Conservation (phyloP, 2,888 invertebrate genomes). For the Elysia crispata region DNA sequence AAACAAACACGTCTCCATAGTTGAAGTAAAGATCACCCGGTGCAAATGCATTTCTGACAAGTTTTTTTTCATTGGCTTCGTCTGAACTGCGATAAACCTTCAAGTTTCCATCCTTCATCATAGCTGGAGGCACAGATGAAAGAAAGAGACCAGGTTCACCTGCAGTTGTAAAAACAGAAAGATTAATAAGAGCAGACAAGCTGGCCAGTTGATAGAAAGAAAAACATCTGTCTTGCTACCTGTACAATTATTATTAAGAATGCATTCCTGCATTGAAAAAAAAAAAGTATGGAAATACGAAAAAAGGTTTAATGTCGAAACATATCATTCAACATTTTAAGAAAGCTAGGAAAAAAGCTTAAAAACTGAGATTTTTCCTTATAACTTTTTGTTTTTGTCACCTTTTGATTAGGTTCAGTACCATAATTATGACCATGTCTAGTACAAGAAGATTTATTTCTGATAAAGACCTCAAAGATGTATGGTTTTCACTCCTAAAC, state of each 20-base stretch:
- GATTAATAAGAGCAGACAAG: not conserved
- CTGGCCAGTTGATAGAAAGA: too few species aligned
- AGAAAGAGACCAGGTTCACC: slow-evolving; percentile 70
- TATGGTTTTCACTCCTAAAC: too few species aligned
- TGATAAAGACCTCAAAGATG: too few species aligned
- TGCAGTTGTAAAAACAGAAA: slow-evolving; percentile 38
- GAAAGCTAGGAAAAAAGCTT: too few species aligned
- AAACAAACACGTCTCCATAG: slow-evolving; percentile 62
- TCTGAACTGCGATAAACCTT: slow-evolving; percentile 83
- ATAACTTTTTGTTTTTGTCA: too few species aligned
- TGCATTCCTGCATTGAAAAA: not conserved
- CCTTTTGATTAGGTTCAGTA: too few species aligned
- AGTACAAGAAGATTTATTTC: too few species aligned
- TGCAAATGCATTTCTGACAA: slow-evolving; percentile 89
- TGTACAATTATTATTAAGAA: not conserved
- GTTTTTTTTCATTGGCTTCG: slow-evolving; percentile 85
- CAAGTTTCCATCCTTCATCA: slow-evolving; percentile 81
- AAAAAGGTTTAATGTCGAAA: too few species aligned
- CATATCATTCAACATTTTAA: too few species aligned
- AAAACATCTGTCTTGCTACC: too few species aligned
- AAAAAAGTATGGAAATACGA: not conserved
- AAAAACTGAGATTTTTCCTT: too few species aligned
- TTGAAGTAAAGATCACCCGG: slow-evolving; percentile 84
- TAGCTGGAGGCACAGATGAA: slow-evolving; percentile 51
- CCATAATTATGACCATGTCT: too few species aligned